Conservation (phyloP, 2,113 vertebrate genomes). For the Crotalus tigris region DNA sequence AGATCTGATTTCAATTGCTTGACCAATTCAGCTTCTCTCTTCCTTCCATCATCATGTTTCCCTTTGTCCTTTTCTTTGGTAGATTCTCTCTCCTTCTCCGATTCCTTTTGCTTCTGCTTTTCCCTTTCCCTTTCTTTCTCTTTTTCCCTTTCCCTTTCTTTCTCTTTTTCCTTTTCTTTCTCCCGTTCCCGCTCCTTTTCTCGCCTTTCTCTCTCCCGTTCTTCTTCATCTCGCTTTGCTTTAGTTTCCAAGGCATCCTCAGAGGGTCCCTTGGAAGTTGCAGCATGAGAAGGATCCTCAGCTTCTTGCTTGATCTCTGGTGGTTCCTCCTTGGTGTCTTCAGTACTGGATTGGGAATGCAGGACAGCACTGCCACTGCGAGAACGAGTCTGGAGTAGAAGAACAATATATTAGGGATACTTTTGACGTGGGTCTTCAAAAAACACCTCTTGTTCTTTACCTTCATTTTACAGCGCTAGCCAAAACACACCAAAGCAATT, state of each 20-base stretch:
- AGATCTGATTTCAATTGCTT: slow-evolving; percentile 93
- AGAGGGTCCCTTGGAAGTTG: slow-evolving; percentile 68
- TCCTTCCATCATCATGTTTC: slow-evolving; percentile 79
- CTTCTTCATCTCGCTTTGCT: slow-evolving; percentile 71
- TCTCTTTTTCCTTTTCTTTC: slow-evolving; percentile 62
- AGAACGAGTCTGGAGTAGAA: slow-evolving; percentile 69
- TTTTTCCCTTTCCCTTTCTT: slow-evolving; percentile 82
- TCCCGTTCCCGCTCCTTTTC: slow-evolving; percentile 75
- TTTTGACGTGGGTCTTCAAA: not conserved
- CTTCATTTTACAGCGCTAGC: not conserved
- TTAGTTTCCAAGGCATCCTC: slow-evolving; percentile 71
- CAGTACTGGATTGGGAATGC: slow-evolving; percentile 91
- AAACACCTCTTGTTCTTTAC: not conserved
- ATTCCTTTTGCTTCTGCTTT: slow-evolving; percentile 75
- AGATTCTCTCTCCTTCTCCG: slow-evolving; percentile 71
- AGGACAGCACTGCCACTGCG: slow-evolving; percentile 83
- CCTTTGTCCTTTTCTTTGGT: slow-evolving; percentile 83
- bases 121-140: slow-evolving; percentile 79
- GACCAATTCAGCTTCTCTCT: slow-evolving; percentile 82
- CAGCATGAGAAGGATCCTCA: slow-evolving; percentile 73
- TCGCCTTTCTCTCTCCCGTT: slow-evolving; percentile 73
- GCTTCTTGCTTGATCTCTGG: slow-evolving; percentile 81
- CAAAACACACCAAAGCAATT: not conserved
- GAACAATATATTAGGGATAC: not conserved
- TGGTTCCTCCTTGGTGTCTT: slow-evolving; percentile 87